Conservation (phyloP, 2,797 vertebrate species). For the Tangara arthus region DNA sequence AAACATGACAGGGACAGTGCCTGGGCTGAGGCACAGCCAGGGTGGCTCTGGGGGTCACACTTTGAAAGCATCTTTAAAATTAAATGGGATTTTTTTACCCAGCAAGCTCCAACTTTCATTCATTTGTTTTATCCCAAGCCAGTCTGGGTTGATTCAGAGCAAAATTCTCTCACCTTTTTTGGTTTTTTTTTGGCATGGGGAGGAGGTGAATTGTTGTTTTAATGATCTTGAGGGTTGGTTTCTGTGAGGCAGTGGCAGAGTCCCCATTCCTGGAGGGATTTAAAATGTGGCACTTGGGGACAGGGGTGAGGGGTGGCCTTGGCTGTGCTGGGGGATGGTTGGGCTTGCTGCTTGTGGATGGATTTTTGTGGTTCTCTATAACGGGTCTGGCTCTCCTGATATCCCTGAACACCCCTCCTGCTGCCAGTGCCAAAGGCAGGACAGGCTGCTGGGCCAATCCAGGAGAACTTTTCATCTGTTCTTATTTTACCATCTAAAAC, state of each 20-base stretch:
- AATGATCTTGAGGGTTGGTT: not conserved
- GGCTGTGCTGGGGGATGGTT: not conserved
- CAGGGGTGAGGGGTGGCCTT: not conserved
- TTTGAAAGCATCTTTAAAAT: not conserved
- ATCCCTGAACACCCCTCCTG: not conserved
- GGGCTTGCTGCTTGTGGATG: rapidly evolving
- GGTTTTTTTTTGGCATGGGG: too few species aligned
- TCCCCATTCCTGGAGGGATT: not conserved
- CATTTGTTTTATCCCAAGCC: not conserved
- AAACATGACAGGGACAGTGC: not conserved
- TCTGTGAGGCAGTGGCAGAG: not conserved
- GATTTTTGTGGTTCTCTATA: not conserved
- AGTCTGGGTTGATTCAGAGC: not conserved
- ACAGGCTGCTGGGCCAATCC: not conserved
- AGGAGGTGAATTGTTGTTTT: not conserved
- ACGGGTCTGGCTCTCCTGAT: not conserved
- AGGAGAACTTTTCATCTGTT: not conserved
- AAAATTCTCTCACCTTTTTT: not conserved
- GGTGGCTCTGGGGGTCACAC: not conserved
- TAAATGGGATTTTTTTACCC: not conserved
- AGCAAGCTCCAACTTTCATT: not conserved
- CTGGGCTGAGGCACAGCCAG: not conserved
- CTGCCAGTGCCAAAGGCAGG: not conserved
- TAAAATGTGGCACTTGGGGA: not conserved
- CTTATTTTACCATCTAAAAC: not conserved